Evolutionary conservation across 1,140 invertebrate species (phyloP).

Genomic region (Euschistus heros): DNA sequence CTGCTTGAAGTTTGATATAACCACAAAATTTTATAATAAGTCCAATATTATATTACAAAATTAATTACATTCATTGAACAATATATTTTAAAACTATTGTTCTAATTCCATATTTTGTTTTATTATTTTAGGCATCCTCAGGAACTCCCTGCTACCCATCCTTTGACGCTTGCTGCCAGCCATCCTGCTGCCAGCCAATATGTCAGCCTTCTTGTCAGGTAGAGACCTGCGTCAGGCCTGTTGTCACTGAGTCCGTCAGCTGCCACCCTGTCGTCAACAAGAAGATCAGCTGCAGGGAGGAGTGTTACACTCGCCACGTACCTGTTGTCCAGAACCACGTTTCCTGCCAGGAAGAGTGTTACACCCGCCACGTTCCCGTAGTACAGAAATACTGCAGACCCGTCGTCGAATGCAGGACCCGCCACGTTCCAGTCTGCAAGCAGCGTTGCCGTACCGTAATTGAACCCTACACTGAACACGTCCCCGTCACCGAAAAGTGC

Average conservation of each 20-base stretch:
- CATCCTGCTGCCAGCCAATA: constrained; percentile 1
- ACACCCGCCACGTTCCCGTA: constrained; percentile 12
- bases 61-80: too few species aligned
- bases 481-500: constrained; percentile 1
- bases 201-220: constrained; percentile 11
- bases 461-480: constrained; percentile 15
- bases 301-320: background rate
- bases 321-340: background rate
- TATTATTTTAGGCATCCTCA: too few species aligned
- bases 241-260: constrained; percentile 21
- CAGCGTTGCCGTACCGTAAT: background rate
- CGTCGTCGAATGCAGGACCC: constrained; percentile 9
- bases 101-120: too few species aligned
- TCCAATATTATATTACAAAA: too few species aligned
- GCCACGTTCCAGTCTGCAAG: constrained; percentile 15
- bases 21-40: too few species aligned
- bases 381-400: background rate
- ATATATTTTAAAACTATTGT: too few species aligned
- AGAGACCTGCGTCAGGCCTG: constrained; percentile 16
- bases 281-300: background rate
- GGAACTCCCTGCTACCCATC: background rate
- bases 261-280: background rate
- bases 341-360: background rate
- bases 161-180: background rate
- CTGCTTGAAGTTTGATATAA: too few species aligned